A percentile compares a stretch with the other conserved stretches of the same genome.
Evolutionary conservation across 2,888 invertebrate species (phyloP).

Genomic region (Sisyra terminalis): DNA sequence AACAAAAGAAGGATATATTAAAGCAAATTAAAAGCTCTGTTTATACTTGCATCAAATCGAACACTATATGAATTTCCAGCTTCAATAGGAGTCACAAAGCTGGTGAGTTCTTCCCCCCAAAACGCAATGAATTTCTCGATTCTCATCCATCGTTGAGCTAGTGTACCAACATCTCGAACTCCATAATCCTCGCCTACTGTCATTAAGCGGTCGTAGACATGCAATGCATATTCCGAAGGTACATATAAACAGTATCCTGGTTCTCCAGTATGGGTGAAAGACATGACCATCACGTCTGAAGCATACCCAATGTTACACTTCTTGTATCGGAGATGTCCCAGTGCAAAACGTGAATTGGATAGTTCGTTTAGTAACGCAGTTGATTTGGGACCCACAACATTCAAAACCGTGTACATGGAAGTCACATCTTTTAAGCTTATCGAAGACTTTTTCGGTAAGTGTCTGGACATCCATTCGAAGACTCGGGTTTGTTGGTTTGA

Average conservation of each 20-base stretch:
- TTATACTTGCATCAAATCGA: slow-evolving; percentile 22
- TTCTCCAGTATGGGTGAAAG: slow-evolving; percentile 54
- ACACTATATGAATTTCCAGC: slow-evolving; percentile 44
- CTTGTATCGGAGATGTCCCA: slow-evolving; percentile 46
- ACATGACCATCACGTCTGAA: slow-evolving; percentile 51
- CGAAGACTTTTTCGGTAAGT: slow-evolving; percentile 40
- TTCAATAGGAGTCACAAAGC: slow-evolving; percentile 43
- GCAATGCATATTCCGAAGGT: slow-evolving; percentile 56
- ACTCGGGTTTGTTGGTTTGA: slow-evolving; percentile 59
- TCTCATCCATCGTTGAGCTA: slow-evolving; percentile 46
- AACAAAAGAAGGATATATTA: no score
- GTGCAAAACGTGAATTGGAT: slow-evolving; percentile 41
- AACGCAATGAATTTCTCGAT: slow-evolving; percentile 55
- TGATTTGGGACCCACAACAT: slow-evolving; percentile 54
- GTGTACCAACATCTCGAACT: slow-evolving; percentile 45
- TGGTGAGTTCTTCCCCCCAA: slow-evolving; percentile 51
- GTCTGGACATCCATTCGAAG: slow-evolving; percentile 48
- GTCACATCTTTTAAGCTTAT: slow-evolving; percentile 49
- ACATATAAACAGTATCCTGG: slow-evolving; percentile 53
- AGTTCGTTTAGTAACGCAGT: slow-evolving; percentile 42
- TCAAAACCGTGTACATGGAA: slow-evolving; percentile 55
- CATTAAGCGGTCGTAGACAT: slow-evolving; percentile 53
- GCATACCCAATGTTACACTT: slow-evolving; percentile 52
- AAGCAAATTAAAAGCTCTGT: no score
- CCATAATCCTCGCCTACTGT: slow-evolving; percentile 48